Base-by-base conservation (phyloP, 1,140 invertebrate species). In the Zaprionus taronus region DNA sequence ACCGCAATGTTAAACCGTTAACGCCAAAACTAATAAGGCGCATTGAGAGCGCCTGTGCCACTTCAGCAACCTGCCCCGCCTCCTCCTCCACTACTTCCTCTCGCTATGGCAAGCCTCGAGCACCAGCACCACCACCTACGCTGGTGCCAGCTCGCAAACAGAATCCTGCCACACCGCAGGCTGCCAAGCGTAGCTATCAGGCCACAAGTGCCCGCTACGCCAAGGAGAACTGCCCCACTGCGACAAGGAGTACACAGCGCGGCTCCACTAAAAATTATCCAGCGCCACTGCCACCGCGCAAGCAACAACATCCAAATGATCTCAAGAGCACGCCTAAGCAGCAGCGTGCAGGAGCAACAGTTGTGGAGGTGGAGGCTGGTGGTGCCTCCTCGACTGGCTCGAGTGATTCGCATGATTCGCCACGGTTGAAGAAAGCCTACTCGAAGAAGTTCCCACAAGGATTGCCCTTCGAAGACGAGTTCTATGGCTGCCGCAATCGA, bases 381-480 rank as follows among this genome's bases (percentile, higher is more conserved):
- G 76, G 75, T 14, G 57, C 41, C 24, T 72, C 69, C 17, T 92
- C 83, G n/a, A 81, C 91, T 7, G 87, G 82, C 7, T 92, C 91
- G 6, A 92, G 91, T 26, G 84, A 82, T 57, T 92, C 90, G 5
- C 84, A 92, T 51, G 91, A 89, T 47, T 92, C 90, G 60, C 91
- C 91, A 15, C 80, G 73, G n/a, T 68, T 91, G 4, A 92, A 92
- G 64, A 92, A 92, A 65, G 82, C 92, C 47, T 93, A 80, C 61
- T 93, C 92, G 5, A 92, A 81, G 6, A 93, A 93, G 67, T 93
- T 91, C 38, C 92, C 92, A 1, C 89, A 92, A 38, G 92, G 92
- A 15, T 49, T 93, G 61, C 92, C 92, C 44, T 93, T 93, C 55
- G 92, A 93, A 65, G 87, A 93, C 62, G 92, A 93, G 74, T 93